Percentiles rank a stretch among this genome's conserved stretches.
phyloP scores from a whole-genome alignment of 2,888 invertebrate species.

The Anoplius nigerrimus region DNA sequence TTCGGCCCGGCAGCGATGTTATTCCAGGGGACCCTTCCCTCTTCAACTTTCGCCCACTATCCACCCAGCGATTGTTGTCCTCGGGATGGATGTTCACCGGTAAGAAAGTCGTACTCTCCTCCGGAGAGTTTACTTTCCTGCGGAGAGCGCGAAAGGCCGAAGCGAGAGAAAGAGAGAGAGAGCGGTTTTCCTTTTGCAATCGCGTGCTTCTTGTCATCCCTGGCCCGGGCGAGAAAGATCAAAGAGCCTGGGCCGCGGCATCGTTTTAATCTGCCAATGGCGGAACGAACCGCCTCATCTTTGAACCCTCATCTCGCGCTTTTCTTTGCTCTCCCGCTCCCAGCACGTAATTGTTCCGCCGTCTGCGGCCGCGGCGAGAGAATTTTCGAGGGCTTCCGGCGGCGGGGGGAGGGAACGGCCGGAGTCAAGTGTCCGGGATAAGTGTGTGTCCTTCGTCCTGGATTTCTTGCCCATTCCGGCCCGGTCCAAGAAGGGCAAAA shows the following conservation, averaged over 20 bases:
- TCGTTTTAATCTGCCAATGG: slow-evolving; percentile 62
- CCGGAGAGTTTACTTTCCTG: slow-evolving; percentile 20
- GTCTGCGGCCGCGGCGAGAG: neutral
- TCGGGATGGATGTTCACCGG: neutral
- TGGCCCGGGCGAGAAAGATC: slow-evolving; percentile 46
- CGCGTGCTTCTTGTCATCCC: slow-evolving; percentile 30
- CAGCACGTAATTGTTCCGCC: neutral
- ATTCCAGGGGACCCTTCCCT: too few relatives aligned
- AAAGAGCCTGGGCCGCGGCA: slow-evolving; percentile 44
- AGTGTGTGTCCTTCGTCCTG: slow-evolving; percentile 15
- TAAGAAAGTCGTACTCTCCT: slow-evolving; percentile 17
- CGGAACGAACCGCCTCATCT: slow-evolving; percentile 31
- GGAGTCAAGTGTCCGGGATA: too few relatives aligned
- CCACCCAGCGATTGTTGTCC: neutral
- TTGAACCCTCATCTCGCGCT: slow-evolving; percentile 34
- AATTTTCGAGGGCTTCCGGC: neutral
- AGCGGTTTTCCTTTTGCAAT: slow-evolving; percentile 2
- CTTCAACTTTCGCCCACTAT: neutral
- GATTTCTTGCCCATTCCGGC: neutral
- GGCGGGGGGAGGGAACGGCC: neutral
- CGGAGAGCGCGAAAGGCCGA: neutral
- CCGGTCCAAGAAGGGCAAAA: slow-evolving; percentile 32
- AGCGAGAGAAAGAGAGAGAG: too few relatives aligned
- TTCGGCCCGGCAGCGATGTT: too few relatives aligned
- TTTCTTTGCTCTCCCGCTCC: neutral